phyloP scores from a whole-genome alignment of 2,113 vertebrate genomes.

The Saimiri boliviensis region DNA sequence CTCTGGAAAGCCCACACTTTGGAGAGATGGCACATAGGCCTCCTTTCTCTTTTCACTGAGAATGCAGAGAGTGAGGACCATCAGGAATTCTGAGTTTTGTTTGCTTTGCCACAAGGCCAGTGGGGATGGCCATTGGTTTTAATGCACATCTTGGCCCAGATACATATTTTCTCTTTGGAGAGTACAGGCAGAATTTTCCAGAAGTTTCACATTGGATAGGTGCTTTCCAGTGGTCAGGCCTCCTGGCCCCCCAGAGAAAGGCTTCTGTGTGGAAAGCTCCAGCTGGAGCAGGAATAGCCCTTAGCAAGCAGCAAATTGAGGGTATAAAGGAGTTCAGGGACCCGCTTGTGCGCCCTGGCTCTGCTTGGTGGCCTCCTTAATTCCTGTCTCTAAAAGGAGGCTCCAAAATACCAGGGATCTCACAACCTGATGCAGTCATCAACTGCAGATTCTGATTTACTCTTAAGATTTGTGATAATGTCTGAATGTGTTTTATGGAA shows the following conservation, averaged over 20 bases:
- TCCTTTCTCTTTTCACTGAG: constrained; percentile 22
- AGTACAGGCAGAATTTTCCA: background rate
- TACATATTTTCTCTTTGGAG: background rate
- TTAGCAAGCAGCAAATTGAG: background rate
- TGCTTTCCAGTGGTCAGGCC: background rate
- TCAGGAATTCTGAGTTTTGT: background rate
- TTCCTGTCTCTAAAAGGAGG: background rate
- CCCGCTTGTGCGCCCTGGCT: fast-evolving
- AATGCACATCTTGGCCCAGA: background rate
- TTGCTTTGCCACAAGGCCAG: background rate
- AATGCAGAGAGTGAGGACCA: background rate
- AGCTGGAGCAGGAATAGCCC: background rate
- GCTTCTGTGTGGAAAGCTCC: fast-evolving
- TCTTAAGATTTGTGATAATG: background rate
- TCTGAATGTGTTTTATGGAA: background rate
- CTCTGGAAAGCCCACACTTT: constrained; percentile 60
- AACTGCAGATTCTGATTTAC: background rate
- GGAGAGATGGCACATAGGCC: constrained; percentile 26
- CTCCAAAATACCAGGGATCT: background rate
- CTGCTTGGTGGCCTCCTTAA: background rate
- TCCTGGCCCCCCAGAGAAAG: background rate
- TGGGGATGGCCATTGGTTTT: background rate
- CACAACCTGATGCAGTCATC: background rate
- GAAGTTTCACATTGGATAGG: background rate
- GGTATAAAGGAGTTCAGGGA: background rate